These are phyloP conservation scores for Thaumatotibia leucotreta DNA, from an alignment of 1,140 invertebrate species.

Conservation along the genomic window DNA sequence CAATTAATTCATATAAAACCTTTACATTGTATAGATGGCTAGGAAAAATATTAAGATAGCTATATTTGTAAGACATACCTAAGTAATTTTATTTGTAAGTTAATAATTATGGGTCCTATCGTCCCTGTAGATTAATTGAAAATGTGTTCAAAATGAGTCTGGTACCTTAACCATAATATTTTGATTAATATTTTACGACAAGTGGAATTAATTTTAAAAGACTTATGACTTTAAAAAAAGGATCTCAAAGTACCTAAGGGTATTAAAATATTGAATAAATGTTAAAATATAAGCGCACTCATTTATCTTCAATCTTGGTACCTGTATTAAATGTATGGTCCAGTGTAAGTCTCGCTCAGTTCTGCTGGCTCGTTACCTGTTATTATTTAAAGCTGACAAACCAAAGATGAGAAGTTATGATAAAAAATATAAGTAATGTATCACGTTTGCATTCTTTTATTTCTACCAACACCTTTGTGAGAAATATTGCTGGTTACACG, in stretches of 20 bases:
- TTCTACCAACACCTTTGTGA: neutral
- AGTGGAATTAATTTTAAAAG: neutral
- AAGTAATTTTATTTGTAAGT: neutral
- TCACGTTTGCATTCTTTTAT: neutral
- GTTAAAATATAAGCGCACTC: neutral
- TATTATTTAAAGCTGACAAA: neutral
- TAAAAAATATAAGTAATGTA: conserved; percentile 13
- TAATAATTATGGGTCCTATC: neutral
- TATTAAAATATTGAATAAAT: neutral
- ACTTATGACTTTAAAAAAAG: neutral
- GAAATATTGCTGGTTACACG: neutral
- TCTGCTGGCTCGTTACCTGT: neutral
- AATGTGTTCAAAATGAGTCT: neutral
- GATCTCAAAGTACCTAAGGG: neutral
- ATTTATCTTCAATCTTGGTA: neutral
- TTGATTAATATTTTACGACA: neutral
- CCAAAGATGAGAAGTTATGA: neutral
- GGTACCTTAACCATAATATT: neutral
- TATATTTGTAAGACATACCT: neutral
- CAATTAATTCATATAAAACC: too few species aligned
- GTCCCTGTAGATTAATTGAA: neutral
- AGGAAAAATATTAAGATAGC: neutral
- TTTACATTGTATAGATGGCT: too few species aligned
- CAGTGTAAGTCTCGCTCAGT: neutral
- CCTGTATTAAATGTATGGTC: neutral